Evolutionary conservation across 2,797 vertebrate species (phyloP), one percentile per base, ranked within the genome.

Genomic region (Myripristis murdjan): DNA sequence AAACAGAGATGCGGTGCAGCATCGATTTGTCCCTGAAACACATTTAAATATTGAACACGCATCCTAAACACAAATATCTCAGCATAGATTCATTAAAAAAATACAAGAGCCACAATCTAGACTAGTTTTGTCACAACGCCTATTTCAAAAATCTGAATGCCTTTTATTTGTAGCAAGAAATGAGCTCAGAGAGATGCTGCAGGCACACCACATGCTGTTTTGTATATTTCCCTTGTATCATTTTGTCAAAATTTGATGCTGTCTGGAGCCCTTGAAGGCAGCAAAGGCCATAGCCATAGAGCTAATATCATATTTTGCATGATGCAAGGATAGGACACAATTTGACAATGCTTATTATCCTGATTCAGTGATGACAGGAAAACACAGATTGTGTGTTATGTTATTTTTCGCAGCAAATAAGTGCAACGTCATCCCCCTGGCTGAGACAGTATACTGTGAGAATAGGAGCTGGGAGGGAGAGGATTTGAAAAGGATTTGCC

Each of bases 401-500:
- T 48, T 18, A 18, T 62, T 54, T 58, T 80, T 51, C 24, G 51
- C 23, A 75, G 56, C 41, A 70, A 41, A 80, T 59, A 20, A 62
- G 43, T 18, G 35, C 26, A 56, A 54, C 61, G 59, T 77, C 61
- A 55, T 74, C 52, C 18, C n/a, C 6, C 57, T 61, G 15, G 53
- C 26, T 78, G 31, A 52, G 67, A 28, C 39, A 70, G 28, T 41
- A 53, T 63, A 72, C 10, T 37, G 28, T 35, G 47, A 59, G 51
- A 58, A 49, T 43, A 64, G 48, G 2, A 65, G 54, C 23, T 65
- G 52, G 16, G 46, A 62, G 64, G 20, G 23, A 31, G 2, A 24
- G 48, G 75, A 84, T 81, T 73, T 83, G 35, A 65, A 59, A 78
- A 70, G 57, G 65, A 88, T 90, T 91, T 87, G 80, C 75, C 73